Conservation (phyloP, 2,888 invertebrate genomes). For the Entomobrya proxima region DNA sequence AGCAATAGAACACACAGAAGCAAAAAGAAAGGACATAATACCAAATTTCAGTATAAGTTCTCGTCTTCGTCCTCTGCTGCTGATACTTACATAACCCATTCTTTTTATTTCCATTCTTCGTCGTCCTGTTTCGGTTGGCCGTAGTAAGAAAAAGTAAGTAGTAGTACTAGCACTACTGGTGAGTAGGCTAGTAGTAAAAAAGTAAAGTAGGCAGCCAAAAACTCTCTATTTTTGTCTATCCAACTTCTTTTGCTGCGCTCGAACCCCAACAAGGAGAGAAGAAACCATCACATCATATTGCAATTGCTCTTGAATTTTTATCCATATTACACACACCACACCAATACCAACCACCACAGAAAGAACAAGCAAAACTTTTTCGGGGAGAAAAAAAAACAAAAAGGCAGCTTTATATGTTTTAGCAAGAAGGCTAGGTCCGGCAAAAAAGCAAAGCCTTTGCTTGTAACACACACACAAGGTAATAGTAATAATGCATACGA, state of each 20-base stretch:
- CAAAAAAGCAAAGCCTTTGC: slow-evolving; percentile 27
- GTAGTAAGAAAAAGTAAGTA: not conserved
- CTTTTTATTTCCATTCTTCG: slow-evolving; percentile 46
- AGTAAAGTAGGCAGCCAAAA: slow-evolving; percentile 28
- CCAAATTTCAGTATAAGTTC: not conserved
- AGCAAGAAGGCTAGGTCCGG: not conserved
- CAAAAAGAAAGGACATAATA: slow-evolving; percentile 10
- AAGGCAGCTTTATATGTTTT: slow-evolving; percentile 9
- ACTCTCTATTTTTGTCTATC: not conserved
- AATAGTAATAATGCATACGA: slow-evolving; percentile 44
- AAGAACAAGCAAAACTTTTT: slow-evolving; percentile 26
- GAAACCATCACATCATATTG: slow-evolving; percentile 51
- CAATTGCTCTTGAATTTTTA: slow-evolving; percentile 66
- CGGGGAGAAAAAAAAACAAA: not conserved
- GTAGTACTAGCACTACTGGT: not conserved
- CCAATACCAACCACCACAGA: slow-evolving; percentile 24
- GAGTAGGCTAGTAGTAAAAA: slow-evolving; percentile 49
- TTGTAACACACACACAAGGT: slow-evolving; percentile 1
- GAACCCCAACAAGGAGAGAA: not conserved
- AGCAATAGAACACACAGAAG: not conserved
- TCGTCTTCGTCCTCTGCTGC: not conserved
- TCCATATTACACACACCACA: slow-evolving; percentile 48
- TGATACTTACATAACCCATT: slow-evolving; percentile 41
- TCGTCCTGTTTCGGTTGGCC: slow-evolving; percentile 37
- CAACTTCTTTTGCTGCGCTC: not conserved